These are phyloP conservation scores for Chouioia cunea DNA, from an alignment of 2,888 invertebrate species.

Conservation along the genomic window DNA sequence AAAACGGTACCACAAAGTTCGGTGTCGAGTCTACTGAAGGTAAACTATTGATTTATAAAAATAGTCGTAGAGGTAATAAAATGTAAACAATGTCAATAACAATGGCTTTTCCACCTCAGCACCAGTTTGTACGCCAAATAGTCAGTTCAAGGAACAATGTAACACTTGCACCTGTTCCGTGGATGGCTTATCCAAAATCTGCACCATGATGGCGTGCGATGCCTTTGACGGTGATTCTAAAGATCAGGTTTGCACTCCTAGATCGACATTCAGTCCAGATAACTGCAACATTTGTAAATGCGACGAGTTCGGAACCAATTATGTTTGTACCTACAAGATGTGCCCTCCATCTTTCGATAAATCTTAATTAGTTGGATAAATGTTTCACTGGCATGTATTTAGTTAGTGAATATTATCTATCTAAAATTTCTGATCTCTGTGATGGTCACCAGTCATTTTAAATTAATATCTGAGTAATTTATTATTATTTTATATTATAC, in stretches of 20 bases:
- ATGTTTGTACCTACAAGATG: slow-evolving; percentile 24
- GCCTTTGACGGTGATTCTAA: neutral
- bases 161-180: slow-evolving; percentile 71
- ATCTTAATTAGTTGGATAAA: too few relatives aligned
- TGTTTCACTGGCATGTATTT: too few relatives aligned
- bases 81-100: neutral
- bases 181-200: slow-evolving; percentile 56
- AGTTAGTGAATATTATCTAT: too few relatives aligned
- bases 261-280: slow-evolving; percentile 14
- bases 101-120: too few relatives aligned
- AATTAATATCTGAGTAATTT: too few relatives aligned
- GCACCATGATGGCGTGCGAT: slow-evolving; percentile 49
- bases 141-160: slow-evolving; percentile 68
- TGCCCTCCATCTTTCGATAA: neutral
- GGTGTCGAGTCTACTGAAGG: too few relatives aligned
- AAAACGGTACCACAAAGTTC: slow-evolving; percentile 9
- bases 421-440: too few relatives aligned
- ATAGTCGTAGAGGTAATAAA: neutral
- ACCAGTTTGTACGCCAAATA: neutral
- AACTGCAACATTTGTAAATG: slow-evolving; percentile 28
- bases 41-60: neutral
- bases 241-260: slow-evolving; percentile 8
- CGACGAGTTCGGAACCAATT: slow-evolving; percentile 11
- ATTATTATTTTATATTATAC: too few relatives aligned
- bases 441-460: too few relatives aligned